Evolutionary conservation across 1,140 invertebrate species (phyloP).

Genomic region (Scaptomyza hsui): DNA sequence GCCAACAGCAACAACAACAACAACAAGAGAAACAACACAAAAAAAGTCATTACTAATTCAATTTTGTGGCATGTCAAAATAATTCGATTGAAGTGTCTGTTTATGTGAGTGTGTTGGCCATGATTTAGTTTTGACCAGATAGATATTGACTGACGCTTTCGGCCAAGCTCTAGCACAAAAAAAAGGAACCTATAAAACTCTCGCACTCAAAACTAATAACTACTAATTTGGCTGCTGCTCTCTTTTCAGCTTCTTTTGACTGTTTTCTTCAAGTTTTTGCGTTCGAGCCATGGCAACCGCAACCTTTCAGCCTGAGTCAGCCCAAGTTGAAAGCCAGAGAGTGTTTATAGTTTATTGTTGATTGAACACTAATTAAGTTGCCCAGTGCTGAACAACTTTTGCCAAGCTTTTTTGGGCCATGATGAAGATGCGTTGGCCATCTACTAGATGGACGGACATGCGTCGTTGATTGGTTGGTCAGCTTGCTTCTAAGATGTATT

Average conservation of each 20-base stretch:
- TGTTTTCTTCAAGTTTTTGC: slow-evolving; percentile 44
- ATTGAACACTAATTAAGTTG: slow-evolving; percentile 83
- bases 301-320: slow-evolving; percentile 59
- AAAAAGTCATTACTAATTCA: slow-evolving; percentile 31
- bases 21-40: slow-evolving; percentile 20
- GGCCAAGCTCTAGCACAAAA: slow-evolving; percentile 20
- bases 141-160: slow-evolving; percentile 4
- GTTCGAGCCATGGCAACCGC: slow-evolving; percentile 72
- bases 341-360: slow-evolving; percentile 83
- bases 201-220: slow-evolving; percentile 76
- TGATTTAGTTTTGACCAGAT: slow-evolving; percentile 1
- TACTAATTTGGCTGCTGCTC: slow-evolving; percentile 61
- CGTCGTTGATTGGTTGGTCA: slow-evolving; percentile 64
- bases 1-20: slow-evolving; percentile 4
- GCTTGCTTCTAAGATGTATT: slow-evolving; percentile 58
- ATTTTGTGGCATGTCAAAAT: slow-evolving; percentile 54
- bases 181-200: slow-evolving; percentile 26
- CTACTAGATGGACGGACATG: slow-evolving; percentile 61
- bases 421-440: slow-evolving; percentile 35
- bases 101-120: slow-evolving; percentile 16
- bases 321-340: slow-evolving; percentile 71
- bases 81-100: slow-evolving; percentile 58
- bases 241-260: slow-evolving; percentile 18
- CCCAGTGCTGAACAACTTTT: slow-evolving; percentile 64
- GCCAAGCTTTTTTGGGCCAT: slow-evolving; percentile 44